phyloP scores from a whole-genome alignment of 2,797 vertebrate species.

The Lacerta viridis region DNA sequence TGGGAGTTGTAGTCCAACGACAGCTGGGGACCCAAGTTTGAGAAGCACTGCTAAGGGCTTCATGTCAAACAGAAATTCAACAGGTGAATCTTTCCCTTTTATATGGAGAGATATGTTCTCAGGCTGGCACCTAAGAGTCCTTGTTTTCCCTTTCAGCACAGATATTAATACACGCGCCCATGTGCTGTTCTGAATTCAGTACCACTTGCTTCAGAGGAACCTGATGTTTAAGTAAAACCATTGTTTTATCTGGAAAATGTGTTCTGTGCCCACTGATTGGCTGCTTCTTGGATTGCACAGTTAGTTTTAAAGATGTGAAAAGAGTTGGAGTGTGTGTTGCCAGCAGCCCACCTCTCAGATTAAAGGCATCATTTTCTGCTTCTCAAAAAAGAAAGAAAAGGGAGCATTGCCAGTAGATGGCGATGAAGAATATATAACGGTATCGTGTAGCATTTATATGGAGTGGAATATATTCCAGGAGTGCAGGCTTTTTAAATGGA shows the following conservation, averaged over 20 bases:
- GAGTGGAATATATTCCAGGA: no score
- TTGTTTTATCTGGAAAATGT: neutral
- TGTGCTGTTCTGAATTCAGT: neutral
- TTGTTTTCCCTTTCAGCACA: no score
- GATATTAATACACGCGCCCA: no score
- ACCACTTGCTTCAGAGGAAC: neutral
- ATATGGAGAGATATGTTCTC: neutral
- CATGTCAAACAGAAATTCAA: neutral
- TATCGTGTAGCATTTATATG: neutral
- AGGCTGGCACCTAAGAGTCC: no score
- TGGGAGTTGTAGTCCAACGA: no score
- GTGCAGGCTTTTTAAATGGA: neutral
- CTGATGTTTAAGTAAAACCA: neutral
- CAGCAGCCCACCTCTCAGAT: no score
- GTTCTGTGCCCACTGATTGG: no score
- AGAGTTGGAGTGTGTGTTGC: neutral
- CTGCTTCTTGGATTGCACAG: no score
- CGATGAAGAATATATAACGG: conserved; percentile 8
- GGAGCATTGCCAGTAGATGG: conserved; percentile 21
- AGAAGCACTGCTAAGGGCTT: no score
- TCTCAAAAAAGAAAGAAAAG: neutral
- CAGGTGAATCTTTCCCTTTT: neutral
- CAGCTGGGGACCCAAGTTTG: no score
- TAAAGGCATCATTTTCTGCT: neutral
- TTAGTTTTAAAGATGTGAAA: neutral